A percentile compares a stretch with the other conserved stretches of the same genome.
These are phyloP conservation scores for Lathamus discolor DNA, from an alignment of 2,113 vertebrate species.

Conservation along the genomic window DNA sequence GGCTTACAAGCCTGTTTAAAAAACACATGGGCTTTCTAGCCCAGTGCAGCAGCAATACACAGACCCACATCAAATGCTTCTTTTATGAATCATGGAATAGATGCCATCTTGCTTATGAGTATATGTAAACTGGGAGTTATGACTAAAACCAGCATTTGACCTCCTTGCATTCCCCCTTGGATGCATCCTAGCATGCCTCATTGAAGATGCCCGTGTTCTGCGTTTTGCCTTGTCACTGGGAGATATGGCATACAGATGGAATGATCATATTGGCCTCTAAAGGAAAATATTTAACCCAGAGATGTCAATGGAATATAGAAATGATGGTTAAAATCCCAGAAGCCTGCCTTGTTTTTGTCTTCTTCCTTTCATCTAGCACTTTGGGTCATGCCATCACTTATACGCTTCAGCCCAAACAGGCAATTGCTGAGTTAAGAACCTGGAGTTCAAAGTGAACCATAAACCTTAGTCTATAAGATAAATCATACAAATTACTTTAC, in stretches of 20 bases:
- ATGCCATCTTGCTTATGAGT: background rate
- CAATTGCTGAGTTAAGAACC: slow-evolving; percentile 73
- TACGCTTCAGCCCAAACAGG: slow-evolving; percentile 66
- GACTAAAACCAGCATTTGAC: background rate
- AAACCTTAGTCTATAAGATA: slow-evolving; percentile 73
- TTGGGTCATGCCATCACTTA: slow-evolving; percentile 75
- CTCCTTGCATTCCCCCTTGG: background rate
- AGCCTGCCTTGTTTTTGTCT: slow-evolving; percentile 71
- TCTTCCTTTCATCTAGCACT: slow-evolving; percentile 70
- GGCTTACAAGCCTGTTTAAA: background rate
- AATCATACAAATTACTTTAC: slow-evolving; percentile 78
- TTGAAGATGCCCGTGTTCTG: background rate
- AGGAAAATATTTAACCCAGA: slow-evolving; percentile 67
- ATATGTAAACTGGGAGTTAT: background rate
- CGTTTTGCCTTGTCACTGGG: background rate
- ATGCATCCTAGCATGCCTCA: background rate
- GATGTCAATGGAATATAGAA: slow-evolving; percentile 65
- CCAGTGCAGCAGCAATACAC: background rate
- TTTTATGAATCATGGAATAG: background rate
- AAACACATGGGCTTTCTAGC: background rate
- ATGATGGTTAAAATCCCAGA: slow-evolving; percentile 69
- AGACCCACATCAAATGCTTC: background rate
- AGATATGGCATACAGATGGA: slow-evolving; percentile 23
- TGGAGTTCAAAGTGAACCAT: slow-evolving; percentile 76
- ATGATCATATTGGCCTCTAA: slow-evolving; percentile 48